A percentile compares a stretch with the other conserved stretches of the same genome.
phyloP scores from a whole-genome alignment of 2,888 invertebrate species.

The Euproctis similis region DNA sequence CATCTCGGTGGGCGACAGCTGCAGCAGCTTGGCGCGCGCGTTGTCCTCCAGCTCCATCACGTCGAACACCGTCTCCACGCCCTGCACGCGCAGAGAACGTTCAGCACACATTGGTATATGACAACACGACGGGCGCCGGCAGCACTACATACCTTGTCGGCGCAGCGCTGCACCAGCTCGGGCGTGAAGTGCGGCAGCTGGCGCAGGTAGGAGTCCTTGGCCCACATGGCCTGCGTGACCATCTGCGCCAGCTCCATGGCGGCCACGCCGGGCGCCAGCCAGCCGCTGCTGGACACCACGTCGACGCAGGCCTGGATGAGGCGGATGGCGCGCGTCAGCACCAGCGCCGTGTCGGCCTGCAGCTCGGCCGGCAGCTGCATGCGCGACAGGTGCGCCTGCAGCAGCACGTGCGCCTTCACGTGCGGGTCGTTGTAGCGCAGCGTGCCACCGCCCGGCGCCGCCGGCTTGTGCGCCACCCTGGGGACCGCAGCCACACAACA shows the following conservation, averaged over 20 bases:
- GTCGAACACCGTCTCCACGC: slow-evolving; percentile 95
- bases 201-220: slow-evolving; percentile 96
- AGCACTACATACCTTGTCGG: slow-evolving; percentile 81
- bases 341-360: slow-evolving; percentile 95
- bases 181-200: slow-evolving; percentile 96
- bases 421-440: slow-evolving; percentile 96
- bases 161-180: slow-evolving; percentile 92
- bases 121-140: not conserved
- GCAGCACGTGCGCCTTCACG: slow-evolving; percentile 93
- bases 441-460: slow-evolving; percentile 73
- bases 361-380: slow-evolving; percentile 96
- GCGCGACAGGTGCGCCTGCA: slow-evolving; percentile 96
- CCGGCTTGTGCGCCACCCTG: slow-evolving; percentile 82
- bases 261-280: slow-evolving; percentile 98
- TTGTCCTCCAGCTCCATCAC: slow-evolving; percentile 97
- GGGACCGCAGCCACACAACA: too few species aligned
- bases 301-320: slow-evolving; percentile 97
- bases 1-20: slow-evolving; percentile 91
- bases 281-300: slow-evolving; percentile 93
- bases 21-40: slow-evolving; percentile 85
- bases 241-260: slow-evolving; percentile 99
- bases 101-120: too few species aligned
- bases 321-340: slow-evolving; percentile 88
- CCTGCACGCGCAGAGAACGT: too few species aligned
- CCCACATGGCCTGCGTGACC: slow-evolving; percentile 99